Conservation (phyloP, 2,888 invertebrate genomes). For the Tipula confusa region DNA sequence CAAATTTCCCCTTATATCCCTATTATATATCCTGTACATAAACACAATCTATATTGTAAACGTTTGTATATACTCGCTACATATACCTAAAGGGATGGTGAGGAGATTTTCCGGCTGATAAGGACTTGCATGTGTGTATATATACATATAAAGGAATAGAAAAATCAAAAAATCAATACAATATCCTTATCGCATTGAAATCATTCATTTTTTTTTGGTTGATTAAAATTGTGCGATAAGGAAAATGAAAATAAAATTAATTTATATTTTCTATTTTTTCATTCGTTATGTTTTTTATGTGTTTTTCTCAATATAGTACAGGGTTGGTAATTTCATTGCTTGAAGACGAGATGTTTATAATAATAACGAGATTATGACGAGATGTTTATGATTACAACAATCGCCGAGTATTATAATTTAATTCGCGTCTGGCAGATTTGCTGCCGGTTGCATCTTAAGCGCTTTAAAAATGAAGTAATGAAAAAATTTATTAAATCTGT, state of each 20-base stretch:
- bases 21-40: neutral
- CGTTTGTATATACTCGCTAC: neutral
- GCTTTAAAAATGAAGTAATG: too few relatives aligned
- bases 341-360: too few relatives aligned
- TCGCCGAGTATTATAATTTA: too few relatives aligned
- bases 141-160: neutral
- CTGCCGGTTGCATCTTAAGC: too few relatives aligned
- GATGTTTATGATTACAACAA: too few relatives aligned
- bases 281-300: neutral
- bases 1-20: neutral
- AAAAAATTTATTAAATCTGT: too few relatives aligned
- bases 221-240: conserved; percentile 20
- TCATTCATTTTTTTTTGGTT: conserved; percentile 5
- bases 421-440: too few relatives aligned
- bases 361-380: too few relatives aligned
- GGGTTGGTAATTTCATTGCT: neutral
- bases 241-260: conserved; percentile 25
- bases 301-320: neutral
- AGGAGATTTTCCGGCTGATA: neutral
- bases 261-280: neutral
- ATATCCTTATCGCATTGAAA: neutral
- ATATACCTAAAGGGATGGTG: neutral
- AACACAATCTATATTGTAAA: neutral
- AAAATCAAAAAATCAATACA: conserved; percentile 3
- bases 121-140: neutral